phyloP scores from a whole-genome alignment of 2,113 vertebrate species.

The Salvelinus alpinus region DNA sequence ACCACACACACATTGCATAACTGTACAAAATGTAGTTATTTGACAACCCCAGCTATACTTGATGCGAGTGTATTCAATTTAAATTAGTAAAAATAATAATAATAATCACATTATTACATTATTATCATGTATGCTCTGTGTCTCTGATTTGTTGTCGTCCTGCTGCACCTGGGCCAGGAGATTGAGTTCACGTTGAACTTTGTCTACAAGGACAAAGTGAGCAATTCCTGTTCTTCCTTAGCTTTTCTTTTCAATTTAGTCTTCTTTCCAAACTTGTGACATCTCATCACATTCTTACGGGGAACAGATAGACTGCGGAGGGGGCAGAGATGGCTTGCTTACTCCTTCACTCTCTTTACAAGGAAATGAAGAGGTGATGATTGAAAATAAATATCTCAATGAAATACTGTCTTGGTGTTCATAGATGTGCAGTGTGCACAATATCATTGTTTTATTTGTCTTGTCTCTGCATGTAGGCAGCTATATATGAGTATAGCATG shows the following conservation, averaged over 20 bases:
- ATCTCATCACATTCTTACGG: conserved; percentile 39
- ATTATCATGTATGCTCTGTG: too few species aligned
- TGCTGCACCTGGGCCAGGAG: conserved; percentile 65
- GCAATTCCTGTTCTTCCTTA: conserved; percentile 52
- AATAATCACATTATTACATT: too few species aligned
- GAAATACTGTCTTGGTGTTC: not conserved
- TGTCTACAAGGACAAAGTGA: conserved; percentile 69
- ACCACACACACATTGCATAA: conserved; percentile 3
- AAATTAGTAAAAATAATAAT: too few species aligned
- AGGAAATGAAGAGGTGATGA: conserved; percentile 38
- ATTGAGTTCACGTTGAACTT: conserved; percentile 59
- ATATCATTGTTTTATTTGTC: too few species aligned
- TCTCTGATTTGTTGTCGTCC: conserved; percentile 53
- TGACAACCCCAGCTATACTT: too few species aligned
- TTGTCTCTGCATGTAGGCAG: too few species aligned
- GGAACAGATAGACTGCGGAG: conserved; percentile 11
- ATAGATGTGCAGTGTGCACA: not conserved
- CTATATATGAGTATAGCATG: too few species aligned
- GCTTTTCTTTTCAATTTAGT: conserved; percentile 51
- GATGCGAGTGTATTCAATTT: too few species aligned
- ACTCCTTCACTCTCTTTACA: conserved; percentile 41
- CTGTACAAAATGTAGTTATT: conserved; percentile 25
- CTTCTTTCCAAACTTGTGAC: conserved; percentile 51
- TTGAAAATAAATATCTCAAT: not conserved
- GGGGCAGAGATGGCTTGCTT: conserved; percentile 6